Percentiles rank a stretch among this genome's conserved stretches.
These are phyloP conservation scores for Caenorhabditis plicata DNA, from an alignment of 2,888 invertebrate species.

Conservation along the genomic window DNA sequence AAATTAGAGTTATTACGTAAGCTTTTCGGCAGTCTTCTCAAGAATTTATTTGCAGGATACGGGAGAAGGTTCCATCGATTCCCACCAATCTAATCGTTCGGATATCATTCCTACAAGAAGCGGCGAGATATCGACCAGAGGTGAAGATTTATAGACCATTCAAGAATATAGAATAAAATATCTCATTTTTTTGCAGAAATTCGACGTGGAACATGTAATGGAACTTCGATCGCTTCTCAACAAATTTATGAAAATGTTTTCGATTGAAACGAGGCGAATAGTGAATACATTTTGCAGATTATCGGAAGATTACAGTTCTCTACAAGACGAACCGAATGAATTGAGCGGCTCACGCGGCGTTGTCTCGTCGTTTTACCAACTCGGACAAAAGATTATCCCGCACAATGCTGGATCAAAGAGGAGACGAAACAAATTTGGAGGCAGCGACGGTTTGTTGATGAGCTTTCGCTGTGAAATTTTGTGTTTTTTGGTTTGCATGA, in stretches of 20 bases:
- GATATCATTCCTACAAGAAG: constrained; percentile 47
- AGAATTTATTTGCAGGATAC: constrained; percentile 17
- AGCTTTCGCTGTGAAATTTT: background rate
- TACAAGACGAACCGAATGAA: constrained; percentile 23
- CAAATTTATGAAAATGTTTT: constrained; percentile 45
- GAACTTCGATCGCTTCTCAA: constrained; percentile 38
- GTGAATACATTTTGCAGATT: constrained; percentile 13
- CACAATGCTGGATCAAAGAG: constrained; percentile 27
- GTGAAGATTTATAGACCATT: constrained; percentile 2
- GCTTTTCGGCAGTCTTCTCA: background rate
- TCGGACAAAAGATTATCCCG: constrained; percentile 31
- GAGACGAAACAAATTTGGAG: constrained; percentile 42
- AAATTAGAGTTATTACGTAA: background rate
- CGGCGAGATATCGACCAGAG: constrained; percentile 37
- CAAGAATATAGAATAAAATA: background rate
- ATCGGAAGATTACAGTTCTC: constrained; percentile 23
- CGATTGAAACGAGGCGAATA: too few relatives aligned
- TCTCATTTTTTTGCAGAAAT: constrained; percentile 17
- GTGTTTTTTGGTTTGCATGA: background rate
- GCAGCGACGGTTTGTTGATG: constrained; percentile 38
- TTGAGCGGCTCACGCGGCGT: constrained; percentile 20
- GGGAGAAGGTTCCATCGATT: constrained; percentile 35
- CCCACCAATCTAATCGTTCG: constrained; percentile 35
- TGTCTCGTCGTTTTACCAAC: constrained; percentile 27
- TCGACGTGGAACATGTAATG: constrained; percentile 42